Evolutionary conservation across 1,140 invertebrate genomes (phyloP).

Genomic region (Bombus affinis): DNA sequence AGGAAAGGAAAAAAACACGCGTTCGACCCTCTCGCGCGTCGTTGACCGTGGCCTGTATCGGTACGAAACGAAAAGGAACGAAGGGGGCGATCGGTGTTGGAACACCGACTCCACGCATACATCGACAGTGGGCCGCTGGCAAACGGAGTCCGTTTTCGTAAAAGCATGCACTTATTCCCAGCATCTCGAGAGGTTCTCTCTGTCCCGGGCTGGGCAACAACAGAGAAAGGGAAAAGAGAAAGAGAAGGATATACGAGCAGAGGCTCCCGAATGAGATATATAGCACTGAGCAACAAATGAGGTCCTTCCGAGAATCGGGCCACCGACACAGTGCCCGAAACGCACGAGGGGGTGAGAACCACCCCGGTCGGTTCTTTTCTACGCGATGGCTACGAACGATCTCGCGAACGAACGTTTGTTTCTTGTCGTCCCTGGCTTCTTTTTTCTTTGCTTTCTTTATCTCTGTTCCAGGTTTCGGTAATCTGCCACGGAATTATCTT

Average conservation of each 20-base stretch:
- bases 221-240: constrained; percentile 16
- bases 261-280: constrained; percentile 67
- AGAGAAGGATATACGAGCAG: constrained; percentile 30
- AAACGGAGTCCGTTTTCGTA: constrained; percentile 58
- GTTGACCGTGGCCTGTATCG: constrained; percentile 26
- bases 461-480: constrained; percentile 2
- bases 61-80: not conserved
- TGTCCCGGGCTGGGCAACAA: constrained; percentile 62
- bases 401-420: constrained; percentile 13
- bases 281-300: constrained; percentile 79
- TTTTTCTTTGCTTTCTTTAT: not conserved
- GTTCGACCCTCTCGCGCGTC: constrained; percentile 47
- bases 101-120: constrained; percentile 8
- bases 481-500: constrained; percentile 25
- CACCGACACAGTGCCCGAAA: constrained; percentile 79
- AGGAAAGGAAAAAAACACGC: constrained; percentile 11
- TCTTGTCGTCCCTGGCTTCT: constrained; percentile 11
- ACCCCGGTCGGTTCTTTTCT: constrained; percentile 66
- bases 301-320: constrained; percentile 82
- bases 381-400: constrained; percentile 60
- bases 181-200: constrained; percentile 58
- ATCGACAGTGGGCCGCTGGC: not conserved
- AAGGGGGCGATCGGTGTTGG: constrained; percentile 27
- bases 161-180: constrained; percentile 70
- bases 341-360: constrained; percentile 77